phyloP scores from a whole-genome alignment of 2,113 vertebrate genomes.

The Carassius gibelio region DNA sequence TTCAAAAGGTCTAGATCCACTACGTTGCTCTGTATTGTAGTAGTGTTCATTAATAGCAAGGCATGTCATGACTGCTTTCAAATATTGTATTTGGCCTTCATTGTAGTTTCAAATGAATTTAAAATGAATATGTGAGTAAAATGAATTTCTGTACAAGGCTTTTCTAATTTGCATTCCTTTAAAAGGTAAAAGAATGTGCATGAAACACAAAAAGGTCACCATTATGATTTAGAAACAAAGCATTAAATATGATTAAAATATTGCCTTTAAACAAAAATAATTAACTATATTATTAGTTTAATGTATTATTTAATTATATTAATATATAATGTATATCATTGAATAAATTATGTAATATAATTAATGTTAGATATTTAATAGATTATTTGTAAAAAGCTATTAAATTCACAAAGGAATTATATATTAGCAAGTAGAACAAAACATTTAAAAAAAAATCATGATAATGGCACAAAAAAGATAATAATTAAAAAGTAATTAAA shows the following conservation, averaged over 20 bases:
- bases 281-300: no score
- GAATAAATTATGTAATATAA: not conserved
- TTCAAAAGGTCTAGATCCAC: not conserved
- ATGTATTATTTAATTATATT: no score
- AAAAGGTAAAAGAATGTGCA: not conserved
- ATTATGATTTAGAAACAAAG: not conserved
- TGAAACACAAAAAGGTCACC: not conserved
- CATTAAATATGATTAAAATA: not conserved
- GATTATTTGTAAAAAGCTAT: not conserved
- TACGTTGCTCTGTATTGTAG: not conserved
- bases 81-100: not conserved
- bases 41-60: not conserved
- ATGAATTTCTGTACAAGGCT: not conserved
- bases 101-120: no score
- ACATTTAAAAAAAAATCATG: not conserved
- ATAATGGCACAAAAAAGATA: not conserved
- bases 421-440: not conserved
- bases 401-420: not conserved
- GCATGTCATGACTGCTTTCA: not conserved
- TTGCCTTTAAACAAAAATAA: not conserved
- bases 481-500: constrained; percentile 1
- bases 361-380: not conserved
- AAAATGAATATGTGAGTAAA: not conserved
- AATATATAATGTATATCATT: no score
- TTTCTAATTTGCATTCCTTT: not conserved